Conservation (phyloP, 2,797 vertebrate genomes). For the Selene dorsalis region DNA sequence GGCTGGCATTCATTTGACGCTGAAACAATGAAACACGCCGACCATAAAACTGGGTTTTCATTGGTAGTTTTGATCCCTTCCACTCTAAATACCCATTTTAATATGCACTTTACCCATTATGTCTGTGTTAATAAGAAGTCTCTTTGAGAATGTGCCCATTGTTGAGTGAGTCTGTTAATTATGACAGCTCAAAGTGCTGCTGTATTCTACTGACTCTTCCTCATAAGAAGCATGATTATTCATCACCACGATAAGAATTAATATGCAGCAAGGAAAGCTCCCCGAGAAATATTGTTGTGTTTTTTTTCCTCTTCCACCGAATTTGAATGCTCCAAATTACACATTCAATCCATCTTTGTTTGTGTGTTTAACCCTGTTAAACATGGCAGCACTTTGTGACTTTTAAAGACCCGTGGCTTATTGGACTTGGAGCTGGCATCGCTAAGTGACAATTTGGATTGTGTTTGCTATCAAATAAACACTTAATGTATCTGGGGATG, state of each 20-base stretch:
- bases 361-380: constrained; percentile 84
- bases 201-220: constrained; percentile 79
- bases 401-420: constrained; percentile 76
- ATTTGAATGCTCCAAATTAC: constrained; percentile 84
- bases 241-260: constrained; percentile 84
- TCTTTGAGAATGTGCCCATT: constrained; percentile 81
- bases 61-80: constrained; percentile 76
- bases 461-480: constrained; percentile 79
- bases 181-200: constrained; percentile 79
- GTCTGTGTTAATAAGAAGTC: constrained; percentile 79
- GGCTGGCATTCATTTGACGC: constrained; percentile 60
- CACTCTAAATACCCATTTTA: constrained; percentile 78
- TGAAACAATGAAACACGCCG: constrained; percentile 70
- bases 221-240: constrained; percentile 81
- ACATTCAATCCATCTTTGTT: constrained; percentile 84
- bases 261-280: constrained; percentile 79
- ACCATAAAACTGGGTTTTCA: constrained; percentile 75
- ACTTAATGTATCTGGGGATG: constrained; percentile 74
- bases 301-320: constrained; percentile 51
- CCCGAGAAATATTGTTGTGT: constrained; percentile 71
- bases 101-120: constrained; percentile 76
- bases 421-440: constrained; percentile 72
- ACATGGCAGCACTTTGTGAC: constrained; percentile 77
- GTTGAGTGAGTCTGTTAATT: constrained; percentile 83
- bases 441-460: constrained; percentile 73